Conservation (phyloP, 2,113 vertebrate species). For the Spea bombifrons region DNA sequence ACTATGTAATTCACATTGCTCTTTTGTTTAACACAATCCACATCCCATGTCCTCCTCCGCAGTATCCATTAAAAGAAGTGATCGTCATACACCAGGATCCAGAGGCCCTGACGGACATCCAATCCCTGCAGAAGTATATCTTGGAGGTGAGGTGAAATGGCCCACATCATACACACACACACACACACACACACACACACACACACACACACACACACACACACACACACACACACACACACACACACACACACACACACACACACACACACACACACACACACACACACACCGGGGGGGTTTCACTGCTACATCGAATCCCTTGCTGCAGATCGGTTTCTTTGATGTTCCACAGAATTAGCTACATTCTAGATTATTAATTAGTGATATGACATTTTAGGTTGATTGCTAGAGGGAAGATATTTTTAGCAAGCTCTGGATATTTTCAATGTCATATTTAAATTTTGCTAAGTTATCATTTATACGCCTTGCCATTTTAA, state of each 20-base stretch:
- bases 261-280: background rate
- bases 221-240: background rate
- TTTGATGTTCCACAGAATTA: background rate
- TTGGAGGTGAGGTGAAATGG: slow-evolving; percentile 76
- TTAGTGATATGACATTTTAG: background rate
- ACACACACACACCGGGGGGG: background rate
- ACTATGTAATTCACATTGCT: no score
- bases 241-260: background rate
- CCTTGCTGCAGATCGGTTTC: background rate
- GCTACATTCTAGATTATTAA: slow-evolving; percentile 4
- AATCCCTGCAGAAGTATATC: slow-evolving; percentile 89
- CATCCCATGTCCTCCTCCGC: slow-evolving; percentile 9
- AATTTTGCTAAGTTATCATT: no score
- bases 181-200: background rate
- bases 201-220: background rate
- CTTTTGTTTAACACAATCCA: background rate
- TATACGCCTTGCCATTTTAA: no score
- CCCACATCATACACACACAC: background rate
- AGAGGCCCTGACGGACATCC: slow-evolving; percentile 83
- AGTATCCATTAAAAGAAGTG: slow-evolving; percentile 97
- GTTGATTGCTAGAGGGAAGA: background rate
- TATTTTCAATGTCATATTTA: background rate
- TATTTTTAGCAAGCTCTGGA: background rate
- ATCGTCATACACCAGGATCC: slow-evolving; percentile 91
- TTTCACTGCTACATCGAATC: background rate